Evolutionary conservation across 2,888 invertebrate genomes (phyloP), one percentile per base, ranked within the genome.

Genomic region (Deilephila porcellus): DNA sequence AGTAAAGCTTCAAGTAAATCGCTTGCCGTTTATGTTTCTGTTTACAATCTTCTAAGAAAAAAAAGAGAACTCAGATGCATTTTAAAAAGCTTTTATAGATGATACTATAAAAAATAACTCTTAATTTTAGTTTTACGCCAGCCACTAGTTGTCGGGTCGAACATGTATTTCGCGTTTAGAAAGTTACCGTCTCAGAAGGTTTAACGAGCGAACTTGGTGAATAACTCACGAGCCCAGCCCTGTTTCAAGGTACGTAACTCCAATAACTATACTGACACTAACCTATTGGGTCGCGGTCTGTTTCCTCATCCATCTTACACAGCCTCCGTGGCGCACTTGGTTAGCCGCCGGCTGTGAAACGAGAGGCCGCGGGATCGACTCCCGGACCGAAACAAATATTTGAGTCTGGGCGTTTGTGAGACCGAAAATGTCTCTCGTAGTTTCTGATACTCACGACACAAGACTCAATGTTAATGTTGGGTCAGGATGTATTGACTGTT

Each of bases 191-290:
- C 86, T 84, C 83, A 74, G 76, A 80, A 82, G 85, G 85, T 82
- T 85, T 88, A 90, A 90, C 89, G 90, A 88, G 87, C 76, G 76
- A 89, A 90, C 84, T 90, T 89, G 80, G 77, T 80, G 84, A 87
- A 89, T 90, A 86, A 88, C 85, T 88, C 82, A 74, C 76, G 74
- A 75, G 75, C 75, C 74, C 75, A 76, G 71, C 78, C 77, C 77
- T 78, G 76, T 78, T 74, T 76, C 71, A 76, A 73, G 72, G 72
- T 67, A 59, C 64, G 25, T 7, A 52, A 78, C 77, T 81, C 77
- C 74, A 77, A 74, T 77, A 80, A 79, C 82, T 80, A 81, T 81
- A 80, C 81, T 81, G 78, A 74, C 77, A 78, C 76, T 76, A 80
- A 85, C 81, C 78, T 78, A 80, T 81, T 78, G 79, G 75, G 71